A percentile compares a stretch with the other conserved stretches of the same genome.
These are phyloP conservation scores for Phymorhynchus buccinoides DNA, from an alignment of 1,140 invertebrate species.

Conservation along the genomic window DNA sequence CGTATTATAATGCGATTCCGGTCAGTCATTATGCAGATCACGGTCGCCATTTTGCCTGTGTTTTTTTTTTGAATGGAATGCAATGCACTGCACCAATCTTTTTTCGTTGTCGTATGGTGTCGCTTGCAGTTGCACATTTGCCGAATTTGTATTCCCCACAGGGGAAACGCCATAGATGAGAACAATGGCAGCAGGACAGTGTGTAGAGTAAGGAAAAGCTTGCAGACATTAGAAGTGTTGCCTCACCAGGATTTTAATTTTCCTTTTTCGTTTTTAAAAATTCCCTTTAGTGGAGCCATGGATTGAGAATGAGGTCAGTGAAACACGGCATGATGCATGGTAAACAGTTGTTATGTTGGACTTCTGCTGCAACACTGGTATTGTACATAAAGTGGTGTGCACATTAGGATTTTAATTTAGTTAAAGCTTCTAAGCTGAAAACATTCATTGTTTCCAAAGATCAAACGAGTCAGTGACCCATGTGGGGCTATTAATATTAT, in stretches of 20 bases:
- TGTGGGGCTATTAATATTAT: too few species aligned
- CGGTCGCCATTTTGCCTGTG: slow-evolving; percentile 40
- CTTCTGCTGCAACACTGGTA: too few species aligned
- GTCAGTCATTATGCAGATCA: slow-evolving; percentile 37
- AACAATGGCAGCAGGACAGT: neutral
- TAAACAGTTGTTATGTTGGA: too few species aligned
- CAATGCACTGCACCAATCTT: slow-evolving; percentile 20
- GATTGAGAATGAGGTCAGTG: slow-evolving; percentile 7
- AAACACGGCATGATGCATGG: neutral
- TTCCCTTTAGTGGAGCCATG: neutral
- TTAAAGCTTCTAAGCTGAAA: too few species aligned
- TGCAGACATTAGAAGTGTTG: neutral
- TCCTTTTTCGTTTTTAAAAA: slow-evolving; percentile 9
- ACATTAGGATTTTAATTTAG: too few species aligned
- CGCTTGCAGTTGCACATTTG: neutral
- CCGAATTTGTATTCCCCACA: neutral
- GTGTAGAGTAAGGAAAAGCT: neutral
- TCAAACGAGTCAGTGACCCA: too few species aligned
- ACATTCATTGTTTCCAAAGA: too few species aligned
- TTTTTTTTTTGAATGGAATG: slow-evolving; percentile 39
- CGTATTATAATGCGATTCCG: slow-evolving; percentile 37
- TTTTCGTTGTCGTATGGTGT: slow-evolving; percentile 6
- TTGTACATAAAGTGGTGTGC: too few species aligned
- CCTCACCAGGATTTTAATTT: neutral
- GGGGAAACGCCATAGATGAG: neutral